Evolutionary conservation across 2,797 vertebrate genomes (phyloP), one percentile per base, ranked within the genome.

Genomic region (Brachymystax lenok): DNA sequence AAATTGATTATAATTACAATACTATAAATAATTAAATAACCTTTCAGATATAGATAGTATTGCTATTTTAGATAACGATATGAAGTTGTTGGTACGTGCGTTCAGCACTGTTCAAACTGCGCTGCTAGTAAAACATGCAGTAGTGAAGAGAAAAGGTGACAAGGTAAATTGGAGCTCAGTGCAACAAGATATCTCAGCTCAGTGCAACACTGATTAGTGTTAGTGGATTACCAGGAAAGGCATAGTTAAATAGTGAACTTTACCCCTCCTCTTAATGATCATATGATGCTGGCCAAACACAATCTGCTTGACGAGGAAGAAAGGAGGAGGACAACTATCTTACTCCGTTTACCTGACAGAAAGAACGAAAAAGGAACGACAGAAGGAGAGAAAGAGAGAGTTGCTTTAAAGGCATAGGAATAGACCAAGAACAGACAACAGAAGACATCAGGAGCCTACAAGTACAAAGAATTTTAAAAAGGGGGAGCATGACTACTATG

Each of bases 211-310:
- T 75, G 73, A 75, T 77, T 77, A 71, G 1, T 17, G 35, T 40
- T 46, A 3, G 40, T 30, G 21, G 28, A 74, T 80, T 89, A 82
- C 64, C 54, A 79, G 71, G 81, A 86, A 80, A 74, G 46, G 69
- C 19, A 19, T 69, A 21, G 69, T 68, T 69, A 50, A 35, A 50
- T 12, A 0, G 4, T 69, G 71, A 54, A 73, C 50, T 35, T 77
- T 50, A 59, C 77, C 68, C 71, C 50, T 73, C 76, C 76, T 77
- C 69, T 61, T 1, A 81, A 77, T 56, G 70, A 69, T 74, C 90
- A 91, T 89, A 88, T 91, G 89, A 89, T 83, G 35, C 74, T 83
- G 67, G 77, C 86, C 77, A 87, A 81, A 85, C 76, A 69, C 16
- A 79, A 66, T 66, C 35, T 46, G 80, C 76, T 63, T 75, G 56